These are phyloP conservation scores for Rhogogaster chlorosoma DNA, from an alignment of 2,888 invertebrate species.

Conservation along the genomic window DNA sequence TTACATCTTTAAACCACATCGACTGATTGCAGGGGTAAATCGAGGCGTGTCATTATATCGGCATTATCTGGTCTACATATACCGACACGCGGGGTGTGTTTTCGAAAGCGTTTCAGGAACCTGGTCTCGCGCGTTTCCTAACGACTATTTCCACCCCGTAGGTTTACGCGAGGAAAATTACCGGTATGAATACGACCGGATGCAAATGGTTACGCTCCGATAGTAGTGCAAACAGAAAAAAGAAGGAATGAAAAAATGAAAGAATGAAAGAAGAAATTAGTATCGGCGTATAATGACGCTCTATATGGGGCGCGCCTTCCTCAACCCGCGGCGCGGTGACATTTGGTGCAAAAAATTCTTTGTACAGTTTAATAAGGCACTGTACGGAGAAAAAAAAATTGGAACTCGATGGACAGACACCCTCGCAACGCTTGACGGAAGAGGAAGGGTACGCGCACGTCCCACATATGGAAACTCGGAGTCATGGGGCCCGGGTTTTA, in stretches of 20 bases:
- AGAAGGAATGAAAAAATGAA: slow-evolving; percentile 1
- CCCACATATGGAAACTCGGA: slow-evolving; percentile 3
- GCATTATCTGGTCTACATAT: slow-evolving; percentile 18
- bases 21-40: neutral
- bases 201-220: slow-evolving; percentile 71
- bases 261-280: slow-evolving; percentile 9
- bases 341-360: slow-evolving; percentile 23
- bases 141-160: slow-evolving; percentile 30
- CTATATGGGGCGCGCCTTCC: neutral
- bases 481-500: neutral
- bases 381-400: neutral
- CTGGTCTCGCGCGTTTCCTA: slow-evolving; percentile 9
- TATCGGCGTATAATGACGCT: neutral
- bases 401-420: neutral
- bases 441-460: slow-evolving; percentile 1
- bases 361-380: neutral
- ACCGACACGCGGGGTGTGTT: slow-evolving; percentile 32
- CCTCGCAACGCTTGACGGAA: neutral
- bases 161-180: neutral
- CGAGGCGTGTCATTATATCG: slow-evolving; percentile 45
- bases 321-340: neutral
- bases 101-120: slow-evolving; percentile 27
- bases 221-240: slow-evolving; percentile 69
- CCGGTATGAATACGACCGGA: slow-evolving; percentile 59
- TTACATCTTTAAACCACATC: neutral